Conservation (phyloP, 64 coral and sea anemone species). For the Platygyra sinensis region DNA sequence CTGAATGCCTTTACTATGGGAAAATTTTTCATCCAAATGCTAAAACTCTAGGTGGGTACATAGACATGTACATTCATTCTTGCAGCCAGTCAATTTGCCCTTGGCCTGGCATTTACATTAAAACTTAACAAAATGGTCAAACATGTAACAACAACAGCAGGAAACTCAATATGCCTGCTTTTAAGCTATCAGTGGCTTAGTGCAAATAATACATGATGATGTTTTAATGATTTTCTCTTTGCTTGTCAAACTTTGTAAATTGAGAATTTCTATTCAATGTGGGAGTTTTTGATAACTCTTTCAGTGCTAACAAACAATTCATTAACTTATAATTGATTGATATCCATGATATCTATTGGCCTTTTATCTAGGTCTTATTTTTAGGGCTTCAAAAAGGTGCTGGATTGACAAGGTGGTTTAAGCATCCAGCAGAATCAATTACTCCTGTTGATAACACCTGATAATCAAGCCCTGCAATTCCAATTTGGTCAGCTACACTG, state of each 20-base stretch:
- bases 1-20: too few species aligned
- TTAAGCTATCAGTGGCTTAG: neutral
- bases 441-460: neutral
- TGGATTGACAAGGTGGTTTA: slow-evolving; percentile 12
- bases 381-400: neutral
- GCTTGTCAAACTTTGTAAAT: neutral
- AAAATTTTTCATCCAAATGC: too few species aligned
- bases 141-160: too few species aligned
- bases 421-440: slow-evolving; percentile 16
- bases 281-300: slow-evolving; percentile 5
- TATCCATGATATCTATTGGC: neutral
- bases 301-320: neutral
- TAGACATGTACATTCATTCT: too few species aligned
- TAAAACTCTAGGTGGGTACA: neutral
- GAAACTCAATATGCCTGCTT: too few species aligned
- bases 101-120: too few species aligned
- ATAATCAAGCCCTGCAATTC: neutral
- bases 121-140: too few species aligned
- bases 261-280: slow-evolving; percentile 6
- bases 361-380: neutral
- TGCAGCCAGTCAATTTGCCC: too few species aligned
- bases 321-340: slow-evolving; percentile 23
- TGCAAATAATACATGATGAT: neutral
- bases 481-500: neutral
- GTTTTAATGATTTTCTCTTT: neutral